phyloP scores from a whole-genome alignment of 2,113 vertebrate species.

The Sylvietta virens region DNA sequence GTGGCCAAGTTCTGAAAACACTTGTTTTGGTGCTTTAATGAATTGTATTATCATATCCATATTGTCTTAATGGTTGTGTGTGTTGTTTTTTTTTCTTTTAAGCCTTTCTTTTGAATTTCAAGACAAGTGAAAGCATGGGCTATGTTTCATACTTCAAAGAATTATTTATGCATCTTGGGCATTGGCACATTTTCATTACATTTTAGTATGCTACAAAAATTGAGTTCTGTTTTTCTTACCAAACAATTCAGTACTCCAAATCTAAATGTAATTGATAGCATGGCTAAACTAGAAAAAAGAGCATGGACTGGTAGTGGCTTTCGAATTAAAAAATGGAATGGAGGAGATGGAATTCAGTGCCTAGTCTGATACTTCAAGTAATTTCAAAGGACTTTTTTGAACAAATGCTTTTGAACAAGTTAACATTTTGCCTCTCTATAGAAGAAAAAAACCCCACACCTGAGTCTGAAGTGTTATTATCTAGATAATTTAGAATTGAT shows the following conservation, averaged over 20 bases:
- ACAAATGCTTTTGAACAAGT: not conserved
- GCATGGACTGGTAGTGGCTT: not conserved
- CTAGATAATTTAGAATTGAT: not conserved
- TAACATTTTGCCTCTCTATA: not conserved
- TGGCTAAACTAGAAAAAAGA: not conserved
- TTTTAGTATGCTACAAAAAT: not conserved
- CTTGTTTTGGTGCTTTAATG: not conserved
- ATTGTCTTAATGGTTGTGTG: not conserved
- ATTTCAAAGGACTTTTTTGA: not conserved
- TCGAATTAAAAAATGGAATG: not conserved
- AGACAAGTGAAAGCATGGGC: not conserved
- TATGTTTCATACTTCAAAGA: not conserved
- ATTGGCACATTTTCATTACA: not conserved
- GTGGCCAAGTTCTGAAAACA: not conserved
- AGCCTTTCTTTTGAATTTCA: not conserved
- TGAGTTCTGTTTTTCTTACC: not conserved
- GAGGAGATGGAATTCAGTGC: not conserved
- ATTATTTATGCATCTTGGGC: not conserved
- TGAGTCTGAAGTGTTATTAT: not conserved
- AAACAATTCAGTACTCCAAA: not conserved
- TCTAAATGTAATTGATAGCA: not conserved
- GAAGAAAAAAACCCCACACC: not conserved
- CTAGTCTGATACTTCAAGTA: not conserved
- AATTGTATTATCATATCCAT: accelerated
- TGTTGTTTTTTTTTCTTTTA: not conserved